These are phyloP conservation scores for Palloptera scutellata DNA, from an alignment of 2,888 invertebrate genomes.

Conservation along the genomic window DNA sequence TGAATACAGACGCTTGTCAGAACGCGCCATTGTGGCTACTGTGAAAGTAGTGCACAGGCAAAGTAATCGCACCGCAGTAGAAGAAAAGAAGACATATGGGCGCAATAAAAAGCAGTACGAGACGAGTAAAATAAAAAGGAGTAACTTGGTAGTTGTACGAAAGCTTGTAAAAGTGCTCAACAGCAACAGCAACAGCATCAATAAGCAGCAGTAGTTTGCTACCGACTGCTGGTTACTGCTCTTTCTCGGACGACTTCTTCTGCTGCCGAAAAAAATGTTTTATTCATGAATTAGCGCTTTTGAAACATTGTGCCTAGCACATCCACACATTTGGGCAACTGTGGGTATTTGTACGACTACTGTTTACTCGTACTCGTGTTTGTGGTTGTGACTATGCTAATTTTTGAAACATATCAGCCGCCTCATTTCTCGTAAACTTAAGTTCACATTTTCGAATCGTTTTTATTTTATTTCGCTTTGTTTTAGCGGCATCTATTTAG, in stretches of 20 bases:
- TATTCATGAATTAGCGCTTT: constrained; percentile 50
- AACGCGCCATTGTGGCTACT: constrained; percentile 26
- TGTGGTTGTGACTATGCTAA: too few relatives aligned
- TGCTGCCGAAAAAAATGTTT: constrained; percentile 46
- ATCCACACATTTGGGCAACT: constrained; percentile 27
- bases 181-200: constrained; percentile 18
- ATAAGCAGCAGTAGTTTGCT: constrained; percentile 4
- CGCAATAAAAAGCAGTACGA: constrained; percentile 17
- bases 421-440: constrained; percentile 45
- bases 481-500: too few relatives aligned
- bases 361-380: too few relatives aligned
- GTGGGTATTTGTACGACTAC: too few relatives aligned
- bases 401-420: constrained; percentile 47
- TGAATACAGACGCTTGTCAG: constrained; percentile 36
- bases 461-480: too few relatives aligned
- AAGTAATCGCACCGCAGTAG: background rate
- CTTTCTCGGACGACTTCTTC: background rate
- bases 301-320: constrained; percentile 42
- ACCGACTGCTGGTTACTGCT: constrained; percentile 12
- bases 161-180: constrained; percentile 31
- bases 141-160: constrained; percentile 27
- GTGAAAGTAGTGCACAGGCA: constrained; percentile 14
- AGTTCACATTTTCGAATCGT: too few relatives aligned
- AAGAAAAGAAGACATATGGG: constrained; percentile 10
- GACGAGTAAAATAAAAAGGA: constrained; percentile 19